A percentile compares a stretch with the other conserved stretches of the same genome.
Evolutionary conservation across 2,888 invertebrate genomes (phyloP).

Genomic region (Scaeva pyrastri): DNA sequence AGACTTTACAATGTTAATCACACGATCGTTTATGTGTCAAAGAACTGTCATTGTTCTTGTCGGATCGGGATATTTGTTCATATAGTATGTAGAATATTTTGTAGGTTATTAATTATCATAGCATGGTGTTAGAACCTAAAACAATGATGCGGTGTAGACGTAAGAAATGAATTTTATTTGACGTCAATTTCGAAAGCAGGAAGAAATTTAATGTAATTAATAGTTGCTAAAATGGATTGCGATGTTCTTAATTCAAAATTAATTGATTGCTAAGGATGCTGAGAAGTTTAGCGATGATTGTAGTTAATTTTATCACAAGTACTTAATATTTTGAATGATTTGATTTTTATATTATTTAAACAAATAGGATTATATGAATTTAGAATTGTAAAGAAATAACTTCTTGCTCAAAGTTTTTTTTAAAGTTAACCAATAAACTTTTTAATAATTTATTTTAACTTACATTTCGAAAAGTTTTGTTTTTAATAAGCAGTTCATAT

Average conservation of each 20-base stretch:
- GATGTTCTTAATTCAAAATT: constrained; percentile 6
- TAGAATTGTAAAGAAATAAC: too few relatives aligned
- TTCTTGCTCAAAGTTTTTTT: too few relatives aligned
- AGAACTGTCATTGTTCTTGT: constrained; percentile 40
- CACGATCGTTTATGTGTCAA: constrained; percentile 40
- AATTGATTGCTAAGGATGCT: not conserved
- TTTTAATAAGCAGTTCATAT: too few relatives aligned
- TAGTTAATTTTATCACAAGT: not conserved
- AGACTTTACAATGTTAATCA: constrained; percentile 27
- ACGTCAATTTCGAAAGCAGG: constrained; percentile 7
- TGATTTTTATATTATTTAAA: too few relatives aligned
- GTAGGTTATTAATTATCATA: constrained; percentile 25
- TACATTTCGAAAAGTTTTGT: too few relatives aligned
- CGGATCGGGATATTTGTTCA: too few relatives aligned
- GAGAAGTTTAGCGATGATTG: not conserved
- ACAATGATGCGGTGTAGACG: constrained; percentile 8
- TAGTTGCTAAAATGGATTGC: constrained; percentile 2
- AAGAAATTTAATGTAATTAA: not conserved
- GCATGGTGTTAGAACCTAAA: not conserved
- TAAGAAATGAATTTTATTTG: constrained; percentile 6
- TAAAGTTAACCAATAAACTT: too few relatives aligned
- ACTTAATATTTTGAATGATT: too few relatives aligned
- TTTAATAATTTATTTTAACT: too few relatives aligned
- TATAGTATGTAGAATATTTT: not conserved
- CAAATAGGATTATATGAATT: too few relatives aligned